Conservation (phyloP, 2,888 invertebrate species). For the Phalera bucephala region DNA sequence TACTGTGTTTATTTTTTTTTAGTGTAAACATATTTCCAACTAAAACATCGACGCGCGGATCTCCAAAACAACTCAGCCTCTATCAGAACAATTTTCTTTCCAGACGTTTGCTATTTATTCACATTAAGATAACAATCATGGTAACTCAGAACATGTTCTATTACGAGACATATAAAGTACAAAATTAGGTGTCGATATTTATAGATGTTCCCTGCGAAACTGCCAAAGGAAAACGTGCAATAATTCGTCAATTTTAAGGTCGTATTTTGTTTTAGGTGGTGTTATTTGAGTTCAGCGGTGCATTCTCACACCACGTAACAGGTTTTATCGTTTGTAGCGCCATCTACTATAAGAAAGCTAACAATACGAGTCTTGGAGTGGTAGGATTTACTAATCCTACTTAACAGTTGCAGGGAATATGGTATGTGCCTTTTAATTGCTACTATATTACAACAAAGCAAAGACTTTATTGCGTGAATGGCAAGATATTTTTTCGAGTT, state of each 20-base stretch:
- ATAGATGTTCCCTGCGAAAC: conserved; percentile 20
- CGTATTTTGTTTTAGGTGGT: conserved; percentile 20
- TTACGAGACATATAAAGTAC: conserved; percentile 33
- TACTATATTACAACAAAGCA: no score
- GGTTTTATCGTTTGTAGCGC: conserved; percentile 59
- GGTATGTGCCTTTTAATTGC: no score
- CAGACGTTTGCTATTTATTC: conserved; percentile 53
- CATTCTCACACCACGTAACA: conserved; percentile 51
- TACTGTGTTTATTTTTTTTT: no score
- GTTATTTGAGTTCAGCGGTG: conserved; percentile 55
- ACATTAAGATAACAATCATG: conserved; percentile 40
- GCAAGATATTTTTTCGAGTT: no score
- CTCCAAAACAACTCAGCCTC: conserved; percentile 27
- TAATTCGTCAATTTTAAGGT: conserved; percentile 20
- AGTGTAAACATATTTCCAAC: no score
- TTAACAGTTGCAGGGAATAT: no score
- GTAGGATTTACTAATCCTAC: no score
- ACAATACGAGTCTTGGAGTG: conserved; percentile 23
- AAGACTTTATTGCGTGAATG: no score
- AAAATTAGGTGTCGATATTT: conserved; percentile 33
- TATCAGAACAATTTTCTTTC: conserved; percentile 48
- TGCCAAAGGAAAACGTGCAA: conserved; percentile 22
- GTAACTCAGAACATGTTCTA: conserved; percentile 35
- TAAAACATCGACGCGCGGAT: conserved; percentile 10
- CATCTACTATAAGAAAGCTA: conserved; percentile 43